Evolutionary conservation across 2,888 invertebrate genomes (phyloP).

Genomic region (Pandemis cinnamomeana): DNA sequence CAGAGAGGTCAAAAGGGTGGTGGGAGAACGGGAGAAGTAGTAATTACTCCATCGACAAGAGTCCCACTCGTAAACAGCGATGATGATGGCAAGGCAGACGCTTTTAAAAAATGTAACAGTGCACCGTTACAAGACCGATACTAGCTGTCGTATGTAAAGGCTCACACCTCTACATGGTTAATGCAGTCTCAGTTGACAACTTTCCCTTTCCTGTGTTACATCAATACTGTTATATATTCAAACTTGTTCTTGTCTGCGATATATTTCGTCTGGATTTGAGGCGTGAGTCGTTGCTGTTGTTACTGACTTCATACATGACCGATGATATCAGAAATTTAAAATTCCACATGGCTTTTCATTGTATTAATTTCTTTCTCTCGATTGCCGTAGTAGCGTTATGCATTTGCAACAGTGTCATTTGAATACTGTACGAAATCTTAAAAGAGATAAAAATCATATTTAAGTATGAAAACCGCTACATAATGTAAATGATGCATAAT

Average conservation of each 20-base stretch:
- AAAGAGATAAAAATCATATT: too few species aligned
- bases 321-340: background rate
- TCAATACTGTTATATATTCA: conserved; percentile 10
- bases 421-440: too few species aligned
- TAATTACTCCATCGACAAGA: too few species aligned
- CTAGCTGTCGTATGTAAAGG: background rate
- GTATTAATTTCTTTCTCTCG: background rate
- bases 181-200: conserved; percentile 15
- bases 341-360: background rate
- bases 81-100: too few species aligned
- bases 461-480: too few species aligned
- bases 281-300: background rate
- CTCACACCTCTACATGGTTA: background rate
- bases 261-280: background rate
- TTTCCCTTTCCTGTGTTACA: conserved; percentile 22
- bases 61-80: too few species aligned
- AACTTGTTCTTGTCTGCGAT: background rate
- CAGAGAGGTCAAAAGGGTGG: too few species aligned
- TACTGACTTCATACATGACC: background rate
- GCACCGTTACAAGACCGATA: background rate
- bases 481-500: too few species aligned
- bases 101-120: too few species aligned
- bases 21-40: too few species aligned
- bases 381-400: background rate
- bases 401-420: too few species aligned